Percentiles rank a stretch among this genome's conserved stretches.
phyloP scores from a whole-genome alignment of 2,888 invertebrate species.

The Tubulanus polymorphus region DNA sequence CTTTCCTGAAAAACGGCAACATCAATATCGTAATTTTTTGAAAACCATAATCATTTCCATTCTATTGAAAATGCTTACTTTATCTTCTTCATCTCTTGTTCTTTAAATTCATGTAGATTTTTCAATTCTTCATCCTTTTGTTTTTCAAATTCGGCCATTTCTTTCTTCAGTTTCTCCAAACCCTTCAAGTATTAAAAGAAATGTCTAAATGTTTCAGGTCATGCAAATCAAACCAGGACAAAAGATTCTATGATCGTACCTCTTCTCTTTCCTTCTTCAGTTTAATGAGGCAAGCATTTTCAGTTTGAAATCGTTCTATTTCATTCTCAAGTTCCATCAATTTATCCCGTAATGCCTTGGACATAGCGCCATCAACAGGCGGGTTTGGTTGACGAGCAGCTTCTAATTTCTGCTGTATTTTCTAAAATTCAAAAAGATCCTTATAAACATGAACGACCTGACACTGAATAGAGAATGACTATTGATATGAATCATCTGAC shows the following conservation, averaged over 20 bases:
- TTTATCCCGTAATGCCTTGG: slow-evolving; percentile 46
- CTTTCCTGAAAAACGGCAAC: slow-evolving; percentile 39
- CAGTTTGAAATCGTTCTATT: slow-evolving; percentile 47
- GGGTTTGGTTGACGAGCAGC: slow-evolving; percentile 19
- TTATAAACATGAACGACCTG: not conserved
- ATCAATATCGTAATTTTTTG: too few species aligned
- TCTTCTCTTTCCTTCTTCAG: slow-evolving; percentile 47
- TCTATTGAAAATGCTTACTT: slow-evolving; percentile 28
- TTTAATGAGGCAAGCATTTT: slow-evolving; percentile 43
- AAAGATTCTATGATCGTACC: slow-evolving; percentile 23
- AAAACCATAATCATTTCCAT: too few species aligned
- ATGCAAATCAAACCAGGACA: not conserved
- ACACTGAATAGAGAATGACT: not conserved
- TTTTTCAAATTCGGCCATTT: slow-evolving; percentile 48
- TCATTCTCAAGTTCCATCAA: slow-evolving; percentile 47
- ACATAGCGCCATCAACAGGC: slow-evolving; percentile 36
- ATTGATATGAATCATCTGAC: not conserved
- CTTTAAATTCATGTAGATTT: slow-evolving; percentile 44
- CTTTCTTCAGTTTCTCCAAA: slow-evolving; percentile 43
- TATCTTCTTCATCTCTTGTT: slow-evolving; percentile 49
- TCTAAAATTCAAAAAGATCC: not conserved
- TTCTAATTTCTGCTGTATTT: slow-evolving; percentile 22
- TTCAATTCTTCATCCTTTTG: slow-evolving; percentile 44
- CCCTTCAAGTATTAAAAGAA: slow-evolving; percentile 34
- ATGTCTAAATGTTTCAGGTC: not conserved